Percentiles rank a stretch among this genome's conserved stretches.
phyloP scores from a whole-genome alignment of 2,113 vertebrate genomes.

The Hippolais icterina region DNA sequence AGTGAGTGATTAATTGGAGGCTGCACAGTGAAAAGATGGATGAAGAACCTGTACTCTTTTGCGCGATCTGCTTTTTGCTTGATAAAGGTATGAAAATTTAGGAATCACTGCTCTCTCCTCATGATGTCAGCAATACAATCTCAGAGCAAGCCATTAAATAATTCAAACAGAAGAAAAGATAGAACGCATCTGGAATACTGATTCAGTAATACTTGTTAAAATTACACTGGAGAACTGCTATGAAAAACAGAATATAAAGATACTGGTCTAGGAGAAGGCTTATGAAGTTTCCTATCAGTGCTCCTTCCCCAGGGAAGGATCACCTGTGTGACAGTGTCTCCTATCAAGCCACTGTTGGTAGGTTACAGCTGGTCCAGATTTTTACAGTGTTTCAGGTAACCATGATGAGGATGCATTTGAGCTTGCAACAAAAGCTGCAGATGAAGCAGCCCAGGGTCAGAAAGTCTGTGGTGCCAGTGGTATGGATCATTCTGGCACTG shows the following conservation, averaged over 20 bases:
- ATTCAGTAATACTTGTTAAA: not conserved
- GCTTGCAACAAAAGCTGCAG: not conserved
- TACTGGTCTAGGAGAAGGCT: not conserved
- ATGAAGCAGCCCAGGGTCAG: not conserved
- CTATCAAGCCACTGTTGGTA: not conserved
- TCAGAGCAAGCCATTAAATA: not conserved
- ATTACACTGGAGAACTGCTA: not conserved
- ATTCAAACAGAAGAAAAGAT: not conserved
- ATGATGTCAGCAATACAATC: not conserved
- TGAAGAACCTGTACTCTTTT: not conserved
- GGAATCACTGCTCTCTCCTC: not conserved
- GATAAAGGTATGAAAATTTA: not conserved
- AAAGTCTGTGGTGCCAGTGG: fast-evolving
- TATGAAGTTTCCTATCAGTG: not conserved
- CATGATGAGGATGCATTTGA: fast-evolving
- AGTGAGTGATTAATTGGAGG: not conserved
- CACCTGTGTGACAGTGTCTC: not conserved
- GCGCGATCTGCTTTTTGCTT: not conserved
- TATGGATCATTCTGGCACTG: not conserved
- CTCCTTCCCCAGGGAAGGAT: not conserved
- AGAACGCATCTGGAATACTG: not conserved
- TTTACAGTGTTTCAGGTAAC: not conserved
- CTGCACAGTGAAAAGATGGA: not conserved
- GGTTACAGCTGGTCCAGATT: not conserved
- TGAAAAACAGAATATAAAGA: not conserved